Evolutionary conservation across 2,113 vertebrate genomes (phyloP).

Genomic region (Parus major): DNA sequence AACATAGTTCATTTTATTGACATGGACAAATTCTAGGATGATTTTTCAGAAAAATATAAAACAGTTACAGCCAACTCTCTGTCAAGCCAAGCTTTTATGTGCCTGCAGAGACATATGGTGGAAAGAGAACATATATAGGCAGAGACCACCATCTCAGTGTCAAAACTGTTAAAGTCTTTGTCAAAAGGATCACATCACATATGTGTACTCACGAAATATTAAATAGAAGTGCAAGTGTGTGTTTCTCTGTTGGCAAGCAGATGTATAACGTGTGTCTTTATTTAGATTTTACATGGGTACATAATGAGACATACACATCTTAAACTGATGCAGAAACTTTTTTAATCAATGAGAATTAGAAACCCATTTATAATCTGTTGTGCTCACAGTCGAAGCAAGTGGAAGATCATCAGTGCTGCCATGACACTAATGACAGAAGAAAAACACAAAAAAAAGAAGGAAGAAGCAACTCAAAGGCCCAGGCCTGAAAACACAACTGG

Average conservation of each 20-base stretch:
- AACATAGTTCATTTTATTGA: background rate
- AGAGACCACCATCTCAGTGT: background rate
- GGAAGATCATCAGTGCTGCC: background rate
- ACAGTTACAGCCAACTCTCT: background rate
- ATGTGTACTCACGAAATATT: background rate
- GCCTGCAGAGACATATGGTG: background rate
- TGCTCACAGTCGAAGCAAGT: background rate
- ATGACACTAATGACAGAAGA: background rate
- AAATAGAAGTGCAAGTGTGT: background rate
- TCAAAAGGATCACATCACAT: background rate
- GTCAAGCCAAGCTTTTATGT: background rate
- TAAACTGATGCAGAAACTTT: background rate
- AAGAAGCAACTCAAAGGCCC: background rate
- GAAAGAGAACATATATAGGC: background rate
- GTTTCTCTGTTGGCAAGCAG: background rate
- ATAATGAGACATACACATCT: background rate
- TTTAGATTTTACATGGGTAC: background rate
- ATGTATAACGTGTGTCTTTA: background rate
- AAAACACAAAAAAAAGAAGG: background rate
- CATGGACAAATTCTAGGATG: background rate
- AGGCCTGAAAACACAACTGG: background rate
- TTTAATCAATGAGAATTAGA: background rate
- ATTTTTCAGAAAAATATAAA: background rate
- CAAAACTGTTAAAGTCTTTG: background rate
- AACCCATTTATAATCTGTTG: background rate